A percentile compares a stretch with the other conserved stretches of the same genome.
Evolutionary conservation across 2,888 invertebrate species (phyloP).

Genomic region (Hanleya hanleyi): DNA sequence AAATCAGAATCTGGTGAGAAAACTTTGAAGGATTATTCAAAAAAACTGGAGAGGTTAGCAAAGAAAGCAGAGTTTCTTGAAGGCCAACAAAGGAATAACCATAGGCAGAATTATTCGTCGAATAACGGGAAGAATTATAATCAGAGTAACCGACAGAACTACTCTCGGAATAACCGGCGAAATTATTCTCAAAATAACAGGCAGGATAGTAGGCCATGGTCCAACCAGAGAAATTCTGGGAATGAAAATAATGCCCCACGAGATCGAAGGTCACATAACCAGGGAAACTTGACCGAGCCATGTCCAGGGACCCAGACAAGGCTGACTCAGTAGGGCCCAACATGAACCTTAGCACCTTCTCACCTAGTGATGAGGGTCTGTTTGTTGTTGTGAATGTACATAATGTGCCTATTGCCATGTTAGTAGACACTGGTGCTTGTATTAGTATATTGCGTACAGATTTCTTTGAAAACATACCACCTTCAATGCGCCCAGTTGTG

Average conservation of each 20-base stretch:
- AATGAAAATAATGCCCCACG: background rate
- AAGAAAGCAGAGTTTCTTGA: no score
- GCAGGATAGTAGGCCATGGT: no score
- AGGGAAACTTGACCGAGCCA: background rate
- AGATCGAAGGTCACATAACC: background rate
- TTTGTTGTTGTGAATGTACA: conserved; percentile 12
- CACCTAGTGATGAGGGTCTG: conserved; percentile 10
- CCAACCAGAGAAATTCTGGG: no score
- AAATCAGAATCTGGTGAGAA: no score
- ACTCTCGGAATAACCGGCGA: no score
- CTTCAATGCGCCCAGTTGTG: background rate
- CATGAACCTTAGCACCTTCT: background rate
- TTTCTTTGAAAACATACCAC: background rate
- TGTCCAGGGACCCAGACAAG: conserved; percentile 8
- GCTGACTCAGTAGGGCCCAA: conserved; percentile 10
- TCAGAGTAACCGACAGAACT: no score
- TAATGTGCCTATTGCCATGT: conserved; percentile 8
- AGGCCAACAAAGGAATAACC: no score
- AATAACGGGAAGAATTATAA: no score
- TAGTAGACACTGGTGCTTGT: conserved; percentile 21
- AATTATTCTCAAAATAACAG: no score
- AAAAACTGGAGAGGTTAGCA: no score
- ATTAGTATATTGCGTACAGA: conserved; percentile 8
- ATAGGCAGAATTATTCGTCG: no score
- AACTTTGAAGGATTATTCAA: no score